Evolutionary conservation across 2,797 vertebrate species (phyloP), one percentile per base, ranked within the genome.

Genomic region (Synanceia verrucosa): DNA sequence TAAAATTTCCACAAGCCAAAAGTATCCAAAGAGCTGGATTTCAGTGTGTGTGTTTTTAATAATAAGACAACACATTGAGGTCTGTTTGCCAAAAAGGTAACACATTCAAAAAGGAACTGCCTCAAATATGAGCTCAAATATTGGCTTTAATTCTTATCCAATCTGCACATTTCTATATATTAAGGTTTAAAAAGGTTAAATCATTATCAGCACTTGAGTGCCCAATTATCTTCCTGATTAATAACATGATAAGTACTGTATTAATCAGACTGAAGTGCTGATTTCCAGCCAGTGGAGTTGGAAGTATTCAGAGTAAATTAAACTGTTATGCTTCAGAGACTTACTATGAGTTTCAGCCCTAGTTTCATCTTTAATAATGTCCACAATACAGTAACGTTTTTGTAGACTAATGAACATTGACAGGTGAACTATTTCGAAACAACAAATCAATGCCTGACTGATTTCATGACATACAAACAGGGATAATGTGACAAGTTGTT

Each of bases 1-100:
- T 86, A 65, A 90, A 93, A 89, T 79, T 93, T 93, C 89, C 78
- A 82, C 77, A 74, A 70, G 80, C 81, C 61, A 44, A 48, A 80
- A 76, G 79, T 76, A 36, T 63, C 85, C 46, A 53, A 71, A 61
- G 10, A 65, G 33, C 69, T 76, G 31, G 37, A 48, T 56, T 64
- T 48, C 82, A 70, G 55, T 51, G 39, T 48, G 53, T 62, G 55
- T 61, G 51, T 79, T 60, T 44, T n/a, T n/a, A n/a, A 57, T 56
- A 70, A 46, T 13, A 43, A 62, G 3, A 59, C 43, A 36, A 44
- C 26, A 58, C 21, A 51, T 0, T 18, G 12, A 53, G 29, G 21
- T 65, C 13, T 58, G 60, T 41, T 52, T 56, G 21, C 26, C 34
- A 14, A 16, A 23, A 19, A 31, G 24, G 46, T 47, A 39, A 19